Evolutionary conservation across 2,888 invertebrate genomes (phyloP).

Genomic region (Agrochola lota): DNA sequence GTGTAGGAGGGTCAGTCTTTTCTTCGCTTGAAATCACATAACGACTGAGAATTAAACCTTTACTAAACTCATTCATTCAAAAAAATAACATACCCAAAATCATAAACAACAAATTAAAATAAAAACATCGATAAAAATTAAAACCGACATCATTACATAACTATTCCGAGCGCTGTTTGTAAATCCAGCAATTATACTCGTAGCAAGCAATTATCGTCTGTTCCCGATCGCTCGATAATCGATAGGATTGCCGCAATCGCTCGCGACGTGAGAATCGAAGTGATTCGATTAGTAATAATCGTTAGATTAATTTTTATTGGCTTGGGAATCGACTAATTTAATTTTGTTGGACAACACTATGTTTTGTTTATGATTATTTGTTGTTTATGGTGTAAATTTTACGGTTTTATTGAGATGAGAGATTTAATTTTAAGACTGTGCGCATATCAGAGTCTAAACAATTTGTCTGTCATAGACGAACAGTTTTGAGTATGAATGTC

Average conservation of each 20-base stretch:
- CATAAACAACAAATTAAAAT: not conserved
- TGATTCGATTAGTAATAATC: constrained; percentile 59
- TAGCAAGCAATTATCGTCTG: constrained; percentile 47
- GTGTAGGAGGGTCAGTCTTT: not conserved
- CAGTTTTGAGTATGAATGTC: not conserved
- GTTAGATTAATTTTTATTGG: constrained; percentile 53
- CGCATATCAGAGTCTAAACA: not conserved
- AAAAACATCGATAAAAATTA: constrained; percentile 25
- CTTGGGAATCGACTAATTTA: constrained; percentile 50
- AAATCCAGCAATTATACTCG: constrained; percentile 53
- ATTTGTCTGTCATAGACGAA: not conserved
- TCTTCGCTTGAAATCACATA: not conserved
- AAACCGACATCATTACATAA: constrained; percentile 21
- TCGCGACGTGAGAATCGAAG: constrained; percentile 44
- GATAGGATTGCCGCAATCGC: constrained; percentile 55
- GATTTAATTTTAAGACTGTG: not conserved
- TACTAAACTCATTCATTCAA: not conserved
- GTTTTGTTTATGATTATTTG: constrained; percentile 32
- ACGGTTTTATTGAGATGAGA: constrained; percentile 23
- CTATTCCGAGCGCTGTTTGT: constrained; percentile 45
- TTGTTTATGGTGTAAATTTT: constrained; percentile 33
- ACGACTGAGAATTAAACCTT: not conserved
- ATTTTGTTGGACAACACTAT: constrained; percentile 56
- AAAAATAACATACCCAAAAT: not conserved
- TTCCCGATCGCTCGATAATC: constrained; percentile 55